Conservation (phyloP, 2,113 vertebrate species). For the Ictalurus furcatus region DNA sequence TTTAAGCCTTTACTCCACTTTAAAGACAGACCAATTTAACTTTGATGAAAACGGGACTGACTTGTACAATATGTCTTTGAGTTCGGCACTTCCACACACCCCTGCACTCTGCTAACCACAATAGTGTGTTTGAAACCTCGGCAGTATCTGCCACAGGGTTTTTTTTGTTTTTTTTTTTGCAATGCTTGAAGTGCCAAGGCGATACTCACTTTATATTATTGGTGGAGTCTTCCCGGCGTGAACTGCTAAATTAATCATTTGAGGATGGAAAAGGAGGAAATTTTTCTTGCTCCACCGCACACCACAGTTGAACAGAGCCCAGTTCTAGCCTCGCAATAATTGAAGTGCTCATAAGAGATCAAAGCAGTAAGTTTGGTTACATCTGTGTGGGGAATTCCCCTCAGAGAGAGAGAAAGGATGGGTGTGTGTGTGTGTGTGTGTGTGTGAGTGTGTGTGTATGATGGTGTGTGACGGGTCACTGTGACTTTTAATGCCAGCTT, state of each 20-base stretch:
- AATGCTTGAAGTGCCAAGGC: constrained; percentile 30
- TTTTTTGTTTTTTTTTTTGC: background rate
- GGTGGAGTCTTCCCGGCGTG: constrained; percentile 48
- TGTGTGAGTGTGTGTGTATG: background rate
- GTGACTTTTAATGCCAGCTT: constrained; percentile 5
- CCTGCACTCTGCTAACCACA: constrained; percentile 31
- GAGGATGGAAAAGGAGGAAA: constrained; percentile 41
- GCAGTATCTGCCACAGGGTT: constrained; percentile 26
- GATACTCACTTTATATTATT: constrained; percentile 29
- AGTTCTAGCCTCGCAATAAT: constrained; percentile 49
- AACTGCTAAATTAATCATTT: constrained; percentile 55
- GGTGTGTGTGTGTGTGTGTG: background rate
- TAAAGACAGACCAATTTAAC: constrained; percentile 74
- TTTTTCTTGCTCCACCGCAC: constrained; percentile 43
- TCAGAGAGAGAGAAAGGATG: constrained; percentile 21
- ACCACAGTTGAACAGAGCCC: constrained; percentile 43
- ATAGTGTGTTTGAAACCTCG: constrained; percentile 35
- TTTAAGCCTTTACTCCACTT: constrained; percentile 74
- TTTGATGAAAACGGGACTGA: constrained; percentile 63
- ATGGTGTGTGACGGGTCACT: background rate
- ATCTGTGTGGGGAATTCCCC: constrained; percentile 44
- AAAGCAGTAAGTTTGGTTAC: constrained; percentile 53
- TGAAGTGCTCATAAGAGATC: constrained; percentile 51
- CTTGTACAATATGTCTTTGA: constrained; percentile 48
- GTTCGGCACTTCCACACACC: constrained; percentile 44